Conservation (phyloP, 2,888 invertebrate genomes). For the Sylvicola cinctus region DNA sequence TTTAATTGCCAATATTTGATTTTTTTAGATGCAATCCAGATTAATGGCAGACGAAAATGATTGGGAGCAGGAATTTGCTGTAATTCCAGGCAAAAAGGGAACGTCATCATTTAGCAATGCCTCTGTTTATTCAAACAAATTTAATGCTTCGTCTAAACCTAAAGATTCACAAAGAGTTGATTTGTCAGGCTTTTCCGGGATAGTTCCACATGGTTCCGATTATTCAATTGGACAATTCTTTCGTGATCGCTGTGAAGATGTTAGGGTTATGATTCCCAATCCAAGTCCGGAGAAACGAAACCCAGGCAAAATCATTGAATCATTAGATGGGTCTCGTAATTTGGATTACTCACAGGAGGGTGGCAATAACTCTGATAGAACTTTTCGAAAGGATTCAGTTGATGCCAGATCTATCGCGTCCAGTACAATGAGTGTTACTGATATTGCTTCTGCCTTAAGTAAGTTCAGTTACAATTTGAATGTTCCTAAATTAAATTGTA, state of each 20-base stretch:
- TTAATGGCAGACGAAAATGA: conserved; percentile 18
- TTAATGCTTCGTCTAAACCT: too few relatives aligned
- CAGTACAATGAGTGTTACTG: conserved; percentile 15
- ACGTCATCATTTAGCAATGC: background rate
- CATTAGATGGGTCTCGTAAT: conserved; percentile 5
- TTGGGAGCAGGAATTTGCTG: conserved; percentile 21
- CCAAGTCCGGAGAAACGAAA: conserved; percentile 11
- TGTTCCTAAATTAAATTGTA: background rate
- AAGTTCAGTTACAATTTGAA: conserved; percentile 7
- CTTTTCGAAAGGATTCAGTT: background rate
- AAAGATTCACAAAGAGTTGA: too few relatives aligned
- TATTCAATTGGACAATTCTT: conserved; percentile 18
- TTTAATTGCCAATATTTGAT: background rate
- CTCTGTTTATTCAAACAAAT: background rate
- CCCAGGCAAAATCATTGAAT: conserved; percentile 11
- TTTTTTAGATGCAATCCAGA: conserved; percentile 16
- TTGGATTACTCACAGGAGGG: background rate
- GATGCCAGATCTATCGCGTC: background rate
- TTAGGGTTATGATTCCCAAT: conserved; percentile 14
- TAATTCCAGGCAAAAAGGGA: conserved; percentile 13
- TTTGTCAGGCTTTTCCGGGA: too few relatives aligned
- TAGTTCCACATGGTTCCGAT: conserved; percentile 7
- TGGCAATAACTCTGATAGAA: background rate
- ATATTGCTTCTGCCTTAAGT: conserved; percentile 19
- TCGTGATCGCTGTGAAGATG: conserved; percentile 15